Percentiles rank a stretch among this genome's conserved stretches.
Evolutionary conservation across 1,140 invertebrate genomes (phyloP).

Genomic region (Drosophila punjabiensis): DNA sequence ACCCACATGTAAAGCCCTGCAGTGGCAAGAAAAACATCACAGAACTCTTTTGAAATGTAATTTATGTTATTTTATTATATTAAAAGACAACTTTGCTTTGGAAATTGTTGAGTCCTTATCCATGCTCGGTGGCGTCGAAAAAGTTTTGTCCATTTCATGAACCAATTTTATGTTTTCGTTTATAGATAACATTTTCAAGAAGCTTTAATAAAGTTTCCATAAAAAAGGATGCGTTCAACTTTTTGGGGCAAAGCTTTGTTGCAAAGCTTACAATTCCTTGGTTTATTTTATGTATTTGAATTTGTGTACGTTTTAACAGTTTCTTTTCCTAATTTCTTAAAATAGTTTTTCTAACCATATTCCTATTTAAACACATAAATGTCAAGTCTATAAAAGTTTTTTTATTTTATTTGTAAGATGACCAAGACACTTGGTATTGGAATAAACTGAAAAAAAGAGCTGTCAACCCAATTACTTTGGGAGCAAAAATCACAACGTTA

Average conservation of each 20-base stretch:
- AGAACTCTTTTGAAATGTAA: background rate
- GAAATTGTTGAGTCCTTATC: background rate
- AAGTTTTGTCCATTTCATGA: background rate
- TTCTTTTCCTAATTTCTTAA: too few species aligned
- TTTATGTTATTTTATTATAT: background rate
- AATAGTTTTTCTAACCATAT: too few species aligned
- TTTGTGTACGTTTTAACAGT: too few species aligned
- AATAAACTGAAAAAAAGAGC: too few species aligned
- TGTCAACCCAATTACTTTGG: conserved; percentile 9
- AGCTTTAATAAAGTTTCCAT: background rate
- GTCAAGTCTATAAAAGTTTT: too few species aligned
- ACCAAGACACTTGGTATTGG: too few species aligned
- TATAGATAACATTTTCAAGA: background rate
- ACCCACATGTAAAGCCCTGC: background rate
- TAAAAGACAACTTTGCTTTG: background rate
- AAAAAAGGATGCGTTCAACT: background rate
- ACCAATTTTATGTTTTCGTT: background rate
- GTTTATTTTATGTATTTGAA: too few species aligned
- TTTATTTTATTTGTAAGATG: too few species aligned
- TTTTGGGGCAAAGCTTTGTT: background rate
- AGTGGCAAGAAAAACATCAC: background rate
- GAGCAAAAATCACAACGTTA: conserved; percentile 27
- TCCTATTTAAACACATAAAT: too few species aligned
- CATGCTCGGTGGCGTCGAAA: background rate
- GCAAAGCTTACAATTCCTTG: background rate